These are phyloP conservation scores for Saccopteryx leptura DNA, from an alignment of 2,113 vertebrate genomes.

Conservation along the genomic window DNA sequence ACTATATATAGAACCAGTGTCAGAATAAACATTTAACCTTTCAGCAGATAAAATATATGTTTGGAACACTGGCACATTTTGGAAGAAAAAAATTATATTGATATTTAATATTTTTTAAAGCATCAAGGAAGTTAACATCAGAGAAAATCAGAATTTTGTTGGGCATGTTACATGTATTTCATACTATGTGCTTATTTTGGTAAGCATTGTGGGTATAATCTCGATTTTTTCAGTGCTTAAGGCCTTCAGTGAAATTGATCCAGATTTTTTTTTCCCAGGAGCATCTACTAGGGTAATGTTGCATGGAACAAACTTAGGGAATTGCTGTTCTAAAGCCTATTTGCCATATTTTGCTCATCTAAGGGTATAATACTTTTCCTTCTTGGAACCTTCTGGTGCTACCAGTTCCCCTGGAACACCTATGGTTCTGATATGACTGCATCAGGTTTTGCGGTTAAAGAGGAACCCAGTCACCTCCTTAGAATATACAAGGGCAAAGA, in stretches of 20 bases:
- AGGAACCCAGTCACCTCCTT: not conserved
- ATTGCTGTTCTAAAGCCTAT: not conserved
- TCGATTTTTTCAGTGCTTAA: not conserved
- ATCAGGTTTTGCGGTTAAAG: not conserved
- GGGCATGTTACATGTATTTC: not conserved
- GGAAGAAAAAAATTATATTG: not conserved
- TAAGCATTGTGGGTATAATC: not conserved
- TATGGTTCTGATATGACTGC: not conserved
- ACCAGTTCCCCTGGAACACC: not conserved
- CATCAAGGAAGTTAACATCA: not conserved
- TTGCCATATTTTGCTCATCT: not conserved
- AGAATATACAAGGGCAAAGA: not conserved
- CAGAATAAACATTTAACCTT: slow-evolving; percentile 50
- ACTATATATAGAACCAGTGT: not conserved
- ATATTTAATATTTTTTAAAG: slow-evolving; percentile 38
- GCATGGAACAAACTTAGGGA: not conserved
- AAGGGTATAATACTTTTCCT: not conserved
- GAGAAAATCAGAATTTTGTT: slow-evolving; percentile 9
- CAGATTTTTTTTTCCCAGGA: not conserved
- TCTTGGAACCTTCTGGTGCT: not conserved
- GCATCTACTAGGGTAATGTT: not conserved
- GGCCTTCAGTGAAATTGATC: not conserved
- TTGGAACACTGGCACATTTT: not conserved
- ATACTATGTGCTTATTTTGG: not conserved
- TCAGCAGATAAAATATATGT: not conserved